Conservation (phyloP, 1,140 invertebrate genomes). For the Ooceraea biroi region DNA sequence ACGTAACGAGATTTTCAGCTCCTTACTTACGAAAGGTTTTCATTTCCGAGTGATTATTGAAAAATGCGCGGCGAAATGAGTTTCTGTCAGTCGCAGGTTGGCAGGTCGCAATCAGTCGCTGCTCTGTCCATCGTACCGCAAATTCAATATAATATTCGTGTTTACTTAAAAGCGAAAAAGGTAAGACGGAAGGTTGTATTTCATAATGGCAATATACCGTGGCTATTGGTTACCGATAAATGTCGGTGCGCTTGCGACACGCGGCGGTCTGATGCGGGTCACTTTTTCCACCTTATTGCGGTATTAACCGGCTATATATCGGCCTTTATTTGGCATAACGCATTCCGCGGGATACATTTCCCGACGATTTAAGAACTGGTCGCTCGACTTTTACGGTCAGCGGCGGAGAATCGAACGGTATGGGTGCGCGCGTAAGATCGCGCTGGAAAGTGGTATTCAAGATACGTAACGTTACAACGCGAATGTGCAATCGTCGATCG, state of each 20-base stretch:
- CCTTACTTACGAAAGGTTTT: background rate
- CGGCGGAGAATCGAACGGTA: conserved; percentile 40
- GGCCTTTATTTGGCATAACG: conserved; percentile 66
- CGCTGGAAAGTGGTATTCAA: conserved; percentile 35
- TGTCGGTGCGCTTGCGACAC: conserved; percentile 33
- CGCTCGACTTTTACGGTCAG: conserved; percentile 57
- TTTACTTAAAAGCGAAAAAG: conserved; percentile 12
- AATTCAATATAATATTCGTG: conserved; percentile 14
- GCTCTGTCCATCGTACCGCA: background rate
- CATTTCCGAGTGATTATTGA: conserved; percentile 21
- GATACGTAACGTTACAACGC: background rate
- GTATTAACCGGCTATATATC: conserved; percentile 37
- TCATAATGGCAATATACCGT: conserved; percentile 1
- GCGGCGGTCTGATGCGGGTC: conserved; percentile 1
- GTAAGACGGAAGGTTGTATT: background rate
- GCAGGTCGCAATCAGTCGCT: conserved; percentile 1
- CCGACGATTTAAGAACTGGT: conserved; percentile 67
- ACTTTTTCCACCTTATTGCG: conserved; percentile 60
- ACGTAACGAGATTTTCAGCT: conserved; percentile 9
- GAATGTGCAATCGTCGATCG: background rate
- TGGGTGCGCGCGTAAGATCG: conserved; percentile 48
- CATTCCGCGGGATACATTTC: conserved; percentile 44
- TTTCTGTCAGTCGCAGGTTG: background rate
- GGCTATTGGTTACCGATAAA: conserved; percentile 45
- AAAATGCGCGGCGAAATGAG: conserved; percentile 9